These are phyloP conservation scores for Caenorhabditis macrosperma DNA, from an alignment of 2,888 invertebrate species.

Conservation along the genomic window DNA sequence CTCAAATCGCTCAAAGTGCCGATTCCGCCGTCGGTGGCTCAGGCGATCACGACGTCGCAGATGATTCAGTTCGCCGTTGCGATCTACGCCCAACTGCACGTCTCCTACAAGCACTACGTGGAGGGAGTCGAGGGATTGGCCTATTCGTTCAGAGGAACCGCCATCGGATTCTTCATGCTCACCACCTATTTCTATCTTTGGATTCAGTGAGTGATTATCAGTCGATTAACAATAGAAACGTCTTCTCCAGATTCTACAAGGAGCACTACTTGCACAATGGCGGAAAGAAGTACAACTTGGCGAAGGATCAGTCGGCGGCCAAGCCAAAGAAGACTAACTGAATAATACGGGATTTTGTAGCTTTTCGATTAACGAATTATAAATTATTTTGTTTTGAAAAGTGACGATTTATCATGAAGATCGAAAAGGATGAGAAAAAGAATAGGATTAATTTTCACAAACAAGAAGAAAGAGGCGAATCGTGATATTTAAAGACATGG, in stretches of 20 bases:
- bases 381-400: no score
- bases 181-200: constrained; percentile 74
- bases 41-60: constrained; percentile 74
- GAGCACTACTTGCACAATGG: constrained; percentile 72
- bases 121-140: constrained; percentile 64
- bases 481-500: no score
- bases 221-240: no score
- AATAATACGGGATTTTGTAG: neutral
- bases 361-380: no score
- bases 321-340: constrained; percentile 28
- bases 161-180: constrained; percentile 74
- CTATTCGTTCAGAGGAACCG: constrained; percentile 70
- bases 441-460: no score
- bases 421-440: no score
- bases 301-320: constrained; percentile 22
- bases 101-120: constrained; percentile 60
- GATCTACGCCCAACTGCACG: constrained; percentile 73
- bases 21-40: constrained; percentile 75
- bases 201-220: constrained; percentile 70
- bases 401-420: no score
- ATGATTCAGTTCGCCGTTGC: constrained; percentile 77
- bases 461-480: no score
- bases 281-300: constrained; percentile 74
- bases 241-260: constrained; percentile 76
- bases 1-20: constrained; percentile 74